These are phyloP conservation scores for Solea senegalensis DNA, from an alignment of 2,113 vertebrate species.

Conservation along the genomic window DNA sequence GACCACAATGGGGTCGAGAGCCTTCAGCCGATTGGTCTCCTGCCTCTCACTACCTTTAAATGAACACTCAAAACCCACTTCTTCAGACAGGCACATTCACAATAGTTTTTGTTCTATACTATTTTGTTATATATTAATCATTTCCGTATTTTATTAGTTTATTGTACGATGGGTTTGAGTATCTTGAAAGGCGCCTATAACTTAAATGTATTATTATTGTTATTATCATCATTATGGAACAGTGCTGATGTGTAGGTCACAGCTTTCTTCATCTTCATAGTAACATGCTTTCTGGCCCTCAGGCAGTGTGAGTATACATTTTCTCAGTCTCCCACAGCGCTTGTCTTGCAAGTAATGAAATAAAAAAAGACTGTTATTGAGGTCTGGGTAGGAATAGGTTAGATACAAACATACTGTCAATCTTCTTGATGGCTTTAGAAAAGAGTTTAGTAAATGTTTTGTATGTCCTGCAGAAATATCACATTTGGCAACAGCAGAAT, in stretches of 20 bases:
- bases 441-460: background rate
- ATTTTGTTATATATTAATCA: too few relatives aligned
- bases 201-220: too few relatives aligned
- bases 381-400: background rate
- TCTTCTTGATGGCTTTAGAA: background rate
- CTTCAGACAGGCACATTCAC: too few relatives aligned
- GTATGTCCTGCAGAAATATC: background rate
- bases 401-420: background rate
- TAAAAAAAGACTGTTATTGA: conserved; percentile 2
- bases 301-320: conserved; percentile 1
- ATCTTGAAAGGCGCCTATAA: too few relatives aligned
- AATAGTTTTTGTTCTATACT: too few relatives aligned
- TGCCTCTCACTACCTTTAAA: too few relatives aligned
- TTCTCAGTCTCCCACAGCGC: conserved; percentile 3
- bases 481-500: background rate
- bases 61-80: too few relatives aligned
- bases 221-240: too few relatives aligned
- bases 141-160: too few relatives aligned
- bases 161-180: too few relatives aligned
- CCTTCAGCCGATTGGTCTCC: too few relatives aligned
- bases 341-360: conserved; percentile 24
- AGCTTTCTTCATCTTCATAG: background rate
- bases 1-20: too few relatives aligned
- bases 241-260: conserved; percentile 7
- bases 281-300: background rate